phyloP scores from a whole-genome alignment of 2,113 vertebrate species.

The Brachypodius melanocephalos region DNA sequence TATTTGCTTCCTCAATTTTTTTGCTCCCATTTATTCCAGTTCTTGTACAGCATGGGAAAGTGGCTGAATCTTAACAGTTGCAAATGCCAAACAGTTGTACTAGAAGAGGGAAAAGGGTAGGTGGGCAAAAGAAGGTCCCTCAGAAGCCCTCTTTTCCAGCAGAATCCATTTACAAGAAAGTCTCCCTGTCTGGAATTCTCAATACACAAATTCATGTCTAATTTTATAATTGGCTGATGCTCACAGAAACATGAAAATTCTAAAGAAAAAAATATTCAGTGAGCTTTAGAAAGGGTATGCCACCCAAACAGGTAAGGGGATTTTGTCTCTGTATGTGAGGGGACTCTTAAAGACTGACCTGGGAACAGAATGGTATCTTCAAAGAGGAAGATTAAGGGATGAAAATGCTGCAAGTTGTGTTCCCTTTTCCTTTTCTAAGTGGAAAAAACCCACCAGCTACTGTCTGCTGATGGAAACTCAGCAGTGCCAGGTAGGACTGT shows the following conservation, averaged over 20 bases:
- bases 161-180: constrained; percentile 55
- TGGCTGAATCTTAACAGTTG: constrained; percentile 10
- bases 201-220: constrained; percentile 54
- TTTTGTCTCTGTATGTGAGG: not conserved
- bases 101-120: not conserved
- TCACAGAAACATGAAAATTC: constrained; percentile 12
- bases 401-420: not conserved
- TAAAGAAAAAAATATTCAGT: not conserved
- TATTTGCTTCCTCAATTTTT: not conserved
- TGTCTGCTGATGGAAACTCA: not conserved
- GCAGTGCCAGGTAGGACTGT: not conserved
- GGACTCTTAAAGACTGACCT: not conserved
- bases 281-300: not conserved
- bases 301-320: not conserved
- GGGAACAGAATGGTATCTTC: not conserved
- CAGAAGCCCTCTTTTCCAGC: constrained; percentile 37
- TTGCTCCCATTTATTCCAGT: not conserved
- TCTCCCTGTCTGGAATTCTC: constrained; percentile 39
- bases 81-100: not conserved
- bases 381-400: not conserved
- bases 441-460: not conserved
- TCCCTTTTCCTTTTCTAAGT: not conserved
- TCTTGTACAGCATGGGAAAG: not conserved
- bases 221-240: constrained; percentile 44
- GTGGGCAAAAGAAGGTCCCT: not conserved